Evolutionary conservation across 2,797 vertebrate genomes (phyloP), one percentile per base, ranked within the genome.

Genomic region (Enteromius unitaeniatus): DNA sequence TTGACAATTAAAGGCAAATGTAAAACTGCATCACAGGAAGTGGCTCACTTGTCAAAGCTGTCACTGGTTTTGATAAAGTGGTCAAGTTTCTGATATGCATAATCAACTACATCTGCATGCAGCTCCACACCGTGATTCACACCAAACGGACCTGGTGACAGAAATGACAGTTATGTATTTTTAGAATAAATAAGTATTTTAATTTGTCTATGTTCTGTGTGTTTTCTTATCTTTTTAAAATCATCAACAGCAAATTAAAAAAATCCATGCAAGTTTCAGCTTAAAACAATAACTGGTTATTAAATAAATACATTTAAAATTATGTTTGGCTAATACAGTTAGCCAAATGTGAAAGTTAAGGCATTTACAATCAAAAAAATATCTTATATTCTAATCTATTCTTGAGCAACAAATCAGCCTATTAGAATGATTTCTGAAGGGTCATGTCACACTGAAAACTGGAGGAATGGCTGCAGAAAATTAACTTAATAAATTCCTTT

Each of bases 61-160:
- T 99, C 96, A 0, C 96, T 98, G 78, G 96, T 98, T 93, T 96
- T 97, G 92, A 99, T 97, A 93, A 99, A 99, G 88, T 94, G 93
- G 64, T 99, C 97, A 10, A 99, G 93, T 88, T 97, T 99, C 93
- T 98, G 96, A 91, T 97, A 96, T 0, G 98, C 98, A 0, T 98
- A 99, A 17, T 99, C 97, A 0, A 96, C 97, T 49, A 99, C 98
- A 4, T 99, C 98, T 0, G 94, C 94, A 21, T 99, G 97, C 5
- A 99, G 91, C 88, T 99, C 98, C 62, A 99, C 96, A 0, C 98
- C 98, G 0, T 99, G 98, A 88, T 99, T 99, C 49, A 99, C 94
- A 17, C 98, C 98, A 85, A 97, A 97, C 2, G 98, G 97, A 89
- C 98, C 98, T 99, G 90, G 62, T n/a, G 15, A 47, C n/a, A 64